These are phyloP conservation scores for Pimephales promelas DNA, from an alignment of 2,113 vertebrate species.

Conservation along the genomic window DNA sequence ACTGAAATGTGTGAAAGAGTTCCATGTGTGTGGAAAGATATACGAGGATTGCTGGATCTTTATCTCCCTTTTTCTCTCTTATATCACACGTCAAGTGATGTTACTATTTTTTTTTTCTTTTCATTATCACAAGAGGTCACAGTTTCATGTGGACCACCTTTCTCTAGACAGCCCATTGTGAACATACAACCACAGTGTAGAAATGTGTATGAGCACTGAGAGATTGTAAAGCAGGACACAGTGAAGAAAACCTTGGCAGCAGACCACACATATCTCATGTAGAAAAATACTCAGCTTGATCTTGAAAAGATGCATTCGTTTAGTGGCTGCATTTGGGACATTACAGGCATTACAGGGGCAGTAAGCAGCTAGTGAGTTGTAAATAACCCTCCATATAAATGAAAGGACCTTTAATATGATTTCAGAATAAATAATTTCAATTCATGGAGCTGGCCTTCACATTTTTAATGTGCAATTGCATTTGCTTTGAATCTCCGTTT, in stretches of 20 bases:
- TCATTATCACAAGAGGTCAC: background rate
- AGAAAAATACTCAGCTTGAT: slow-evolving; percentile 7
- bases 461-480: slow-evolving; percentile 44
- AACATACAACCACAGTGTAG: background rate
- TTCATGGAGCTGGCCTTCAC: slow-evolving; percentile 50
- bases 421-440: slow-evolving; percentile 46
- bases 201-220: background rate
- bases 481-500: slow-evolving; percentile 49
- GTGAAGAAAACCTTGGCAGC: background rate
- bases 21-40: background rate
- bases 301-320: slow-evolving; percentile 44
- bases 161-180: background rate
- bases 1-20: slow-evolving; percentile 2
- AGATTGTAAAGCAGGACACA: background rate
- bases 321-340: slow-evolving; percentile 42
- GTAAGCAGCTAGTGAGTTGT: slow-evolving; percentile 55
- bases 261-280: slow-evolving; percentile 44
- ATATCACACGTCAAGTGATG: background rate
- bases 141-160: too few species aligned
- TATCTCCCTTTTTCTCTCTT: background rate
- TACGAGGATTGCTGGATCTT: slow-evolving; percentile 16
- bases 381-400: slow-evolving; percentile 54
- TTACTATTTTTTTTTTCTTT: background rate
- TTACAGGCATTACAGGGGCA: slow-evolving; percentile 37
- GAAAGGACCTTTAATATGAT: slow-evolving; percentile 56